Evolutionary conservation across 2,113 vertebrate genomes (phyloP), one percentile per base, ranked within the genome.

Genomic region (Cygnus atratus): DNA sequence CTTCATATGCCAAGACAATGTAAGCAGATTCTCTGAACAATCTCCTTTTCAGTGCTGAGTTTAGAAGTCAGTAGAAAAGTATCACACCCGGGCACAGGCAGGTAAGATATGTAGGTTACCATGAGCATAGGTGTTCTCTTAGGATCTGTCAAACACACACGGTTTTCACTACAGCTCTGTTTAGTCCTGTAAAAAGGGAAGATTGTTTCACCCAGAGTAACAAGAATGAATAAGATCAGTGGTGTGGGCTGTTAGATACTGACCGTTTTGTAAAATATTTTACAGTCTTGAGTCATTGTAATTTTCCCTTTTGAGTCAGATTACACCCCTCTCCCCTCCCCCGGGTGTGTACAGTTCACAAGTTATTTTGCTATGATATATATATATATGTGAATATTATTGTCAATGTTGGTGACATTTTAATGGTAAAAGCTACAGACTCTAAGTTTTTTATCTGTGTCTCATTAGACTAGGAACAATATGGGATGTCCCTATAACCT

Each of bases 401-500:
- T 78, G 29, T 50, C 25, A 63, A 5, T 55, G 14, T 6, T 41
- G 6, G 13, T 59, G 39, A 58, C 1, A 6, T 39, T 81, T 68
- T 70, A 44, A 31, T 41, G 12, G 3, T 74, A 31, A 84, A 8
- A 87, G 7, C 25, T 67, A n/a, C 6, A 46, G 5, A 87, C 5
- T 6, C 39, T 13, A 31, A 25, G 4, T 0, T 50, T 85, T 84
- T 90, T 85, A 39, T 29, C 4, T 21, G 43, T 67, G 59, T 66
- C 8, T 12, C 66, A 13, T 28, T 43, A 37, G 29, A 67, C 3
- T 55, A 68, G 0, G 0, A 93, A 62, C 3, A 70, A n/a, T 16
- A 46, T 0, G 1, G 11, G 78, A 61, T 31, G 2, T 43, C 74
- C 43, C 35, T 11, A 26, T 21, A 61, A 39, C 0, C 0, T 44